Conservation (phyloP, 2,888 invertebrate species). For the Galerucella nymphaeae region DNA sequence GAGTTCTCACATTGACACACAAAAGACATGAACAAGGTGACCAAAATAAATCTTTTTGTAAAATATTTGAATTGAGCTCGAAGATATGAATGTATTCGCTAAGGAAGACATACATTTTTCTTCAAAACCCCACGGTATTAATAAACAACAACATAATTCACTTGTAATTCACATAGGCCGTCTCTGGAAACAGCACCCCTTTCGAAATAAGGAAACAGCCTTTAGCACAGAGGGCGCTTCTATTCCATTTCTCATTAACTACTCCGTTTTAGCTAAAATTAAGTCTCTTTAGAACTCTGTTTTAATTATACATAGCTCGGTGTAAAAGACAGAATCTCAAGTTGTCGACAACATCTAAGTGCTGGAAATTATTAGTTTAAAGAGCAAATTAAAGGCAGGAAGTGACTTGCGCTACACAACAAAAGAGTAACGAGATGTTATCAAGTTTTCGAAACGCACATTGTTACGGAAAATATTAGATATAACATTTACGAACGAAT, state of each 20-base stretch:
- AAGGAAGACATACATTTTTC: no score
- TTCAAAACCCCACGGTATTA: neutral
- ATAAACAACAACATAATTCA: neutral
- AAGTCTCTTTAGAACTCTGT: conserved; percentile 34
- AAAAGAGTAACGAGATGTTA: conserved; percentile 12
- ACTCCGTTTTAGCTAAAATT: conserved; percentile 32
- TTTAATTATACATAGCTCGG: conserved; percentile 33
- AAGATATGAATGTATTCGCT: no score
- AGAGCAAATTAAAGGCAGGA: conserved; percentile 39
- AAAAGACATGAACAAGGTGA: no score
- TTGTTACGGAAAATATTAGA: neutral
- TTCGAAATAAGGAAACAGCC: conserved; percentile 17
- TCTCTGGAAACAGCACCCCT: conserved; percentile 15
- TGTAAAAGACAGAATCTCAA: conserved; percentile 34
- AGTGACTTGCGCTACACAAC: conserved; percentile 34
- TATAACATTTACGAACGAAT: neutral
- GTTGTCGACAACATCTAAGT: conserved; percentile 37
- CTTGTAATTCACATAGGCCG: conserved; percentile 7
- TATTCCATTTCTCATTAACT: conserved; percentile 32
- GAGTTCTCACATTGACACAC: no score
- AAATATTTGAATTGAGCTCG: no score
- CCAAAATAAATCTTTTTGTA: no score
- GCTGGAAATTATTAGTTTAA: conserved; percentile 41
- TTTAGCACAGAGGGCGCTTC: conserved; percentile 13
- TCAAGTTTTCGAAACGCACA: neutral